Conservation (phyloP, 2,888 invertebrate species). For the Physocephala rufipes region DNA sequence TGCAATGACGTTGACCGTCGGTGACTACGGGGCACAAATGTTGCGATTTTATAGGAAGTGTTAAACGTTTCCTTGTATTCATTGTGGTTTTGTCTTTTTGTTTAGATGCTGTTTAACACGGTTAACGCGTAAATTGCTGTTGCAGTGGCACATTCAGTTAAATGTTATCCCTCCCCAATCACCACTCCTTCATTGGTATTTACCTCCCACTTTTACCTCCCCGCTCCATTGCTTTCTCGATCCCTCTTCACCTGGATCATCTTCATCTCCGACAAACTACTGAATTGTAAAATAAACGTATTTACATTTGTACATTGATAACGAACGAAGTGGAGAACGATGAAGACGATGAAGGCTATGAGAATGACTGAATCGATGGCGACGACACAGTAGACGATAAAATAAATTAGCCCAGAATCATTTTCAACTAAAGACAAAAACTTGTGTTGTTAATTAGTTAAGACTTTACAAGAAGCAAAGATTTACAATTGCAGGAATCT, state of each 20-base stretch:
- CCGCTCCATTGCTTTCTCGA: too few species aligned
- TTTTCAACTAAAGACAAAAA: conserved; percentile 3
- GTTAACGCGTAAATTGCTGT: conserved; percentile 24
- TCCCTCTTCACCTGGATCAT: too few species aligned
- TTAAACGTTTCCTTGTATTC: conserved; percentile 37
- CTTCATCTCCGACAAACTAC: conserved; percentile 6
- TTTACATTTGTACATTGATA: background rate
- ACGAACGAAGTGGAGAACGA: background rate
- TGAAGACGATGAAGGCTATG: too few species aligned
- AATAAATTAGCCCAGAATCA: conserved; percentile 51
- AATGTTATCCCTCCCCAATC: too few species aligned
- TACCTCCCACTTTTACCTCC: too few species aligned
- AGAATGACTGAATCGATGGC: background rate
- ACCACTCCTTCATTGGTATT: too few species aligned
- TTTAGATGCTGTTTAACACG: conserved; percentile 27
- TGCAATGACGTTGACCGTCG: background rate
- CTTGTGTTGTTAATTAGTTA: conserved; percentile 45
- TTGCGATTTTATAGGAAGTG: conserved; percentile 38
- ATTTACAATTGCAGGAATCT: conserved; percentile 36
- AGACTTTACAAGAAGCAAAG: conserved; percentile 15
- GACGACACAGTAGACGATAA: conserved; percentile 44
- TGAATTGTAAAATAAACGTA: background rate
- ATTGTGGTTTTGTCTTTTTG: conserved; percentile 8
- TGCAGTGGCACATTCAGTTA: background rate
- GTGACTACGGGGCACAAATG: background rate